Conservation (phyloP, 2,113 vertebrate species). For the Trematocara zebra region DNA sequence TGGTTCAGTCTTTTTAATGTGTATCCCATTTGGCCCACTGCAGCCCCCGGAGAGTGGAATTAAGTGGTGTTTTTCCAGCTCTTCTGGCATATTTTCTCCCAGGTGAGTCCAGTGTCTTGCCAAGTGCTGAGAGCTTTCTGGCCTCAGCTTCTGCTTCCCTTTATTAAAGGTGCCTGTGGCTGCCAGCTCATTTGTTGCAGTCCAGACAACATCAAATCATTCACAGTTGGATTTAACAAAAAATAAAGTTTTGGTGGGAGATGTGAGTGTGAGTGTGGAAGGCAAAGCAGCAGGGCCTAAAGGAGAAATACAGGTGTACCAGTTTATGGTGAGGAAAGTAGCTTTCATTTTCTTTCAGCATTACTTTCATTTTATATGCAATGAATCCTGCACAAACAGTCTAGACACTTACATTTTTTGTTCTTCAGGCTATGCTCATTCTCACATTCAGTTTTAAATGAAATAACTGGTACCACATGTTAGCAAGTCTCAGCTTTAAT, state of each 20-base stretch:
- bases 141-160: not conserved
- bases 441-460: not conserved
- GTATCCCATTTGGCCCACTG: constrained; percentile 5
- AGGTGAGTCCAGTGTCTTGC: constrained; percentile 18
- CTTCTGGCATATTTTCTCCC: constrained; percentile 9
- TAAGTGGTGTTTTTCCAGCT: constrained; percentile 24
- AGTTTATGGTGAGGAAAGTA: not conserved
- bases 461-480: not conserved
- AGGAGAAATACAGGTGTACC: not conserved
- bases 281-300: not conserved
- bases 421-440: not conserved
- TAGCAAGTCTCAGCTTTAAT: not conserved
- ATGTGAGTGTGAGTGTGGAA: not conserved
- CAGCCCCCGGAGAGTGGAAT: not conserved
- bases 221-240: constrained; percentile 9
- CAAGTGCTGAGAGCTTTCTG: constrained; percentile 32
- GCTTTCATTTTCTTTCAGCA: not conserved
- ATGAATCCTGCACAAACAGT: not conserved
- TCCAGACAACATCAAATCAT: constrained; percentile 16
- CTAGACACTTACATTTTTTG: not conserved
- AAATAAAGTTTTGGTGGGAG: not conserved
- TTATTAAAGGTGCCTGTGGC: constrained; percentile 9
- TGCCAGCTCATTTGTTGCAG: constrained; percentile 28
- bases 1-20: not conserved
- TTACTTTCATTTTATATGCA: not conserved